phyloP scores from a whole-genome alignment of 1,140 invertebrate species.

The Hyposmocoma kahamanoa region DNA sequence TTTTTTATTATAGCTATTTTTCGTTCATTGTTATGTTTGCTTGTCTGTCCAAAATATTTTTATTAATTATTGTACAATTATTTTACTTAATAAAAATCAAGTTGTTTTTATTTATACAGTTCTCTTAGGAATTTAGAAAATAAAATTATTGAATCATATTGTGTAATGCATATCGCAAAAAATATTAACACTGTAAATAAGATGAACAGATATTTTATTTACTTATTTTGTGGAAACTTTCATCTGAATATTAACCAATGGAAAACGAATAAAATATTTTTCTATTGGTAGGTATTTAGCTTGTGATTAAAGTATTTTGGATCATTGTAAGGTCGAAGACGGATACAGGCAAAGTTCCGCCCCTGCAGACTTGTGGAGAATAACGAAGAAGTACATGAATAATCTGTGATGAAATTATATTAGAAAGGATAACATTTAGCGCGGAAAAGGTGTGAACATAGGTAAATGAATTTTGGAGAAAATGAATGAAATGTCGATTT shows the following conservation, averaged over 20 bases:
- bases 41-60: constrained; percentile 45
- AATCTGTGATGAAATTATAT: constrained; percentile 67
- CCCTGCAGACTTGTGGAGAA: constrained; percentile 34
- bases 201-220: constrained; percentile 54
- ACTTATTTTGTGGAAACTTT: constrained; percentile 42
- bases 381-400: constrained; percentile 64
- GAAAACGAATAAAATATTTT: background rate
- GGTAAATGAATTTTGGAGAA: constrained; percentile 32
- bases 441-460: constrained; percentile 38
- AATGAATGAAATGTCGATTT: constrained; percentile 46
- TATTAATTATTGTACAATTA: constrained; percentile 52
- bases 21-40: constrained; percentile 70
- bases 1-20: constrained; percentile 29
- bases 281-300: background rate
- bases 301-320: constrained; percentile 30
- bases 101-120: constrained; percentile 58
- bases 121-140: constrained; percentile 51
- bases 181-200: constrained; percentile 58
- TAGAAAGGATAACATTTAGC: constrained; percentile 45
- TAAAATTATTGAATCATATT: constrained; percentile 47
- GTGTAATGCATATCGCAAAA: constrained; percentile 54
- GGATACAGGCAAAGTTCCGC: constrained; percentile 41
- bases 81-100: constrained; percentile 47
- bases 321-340: constrained; percentile 31
- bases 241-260: constrained; percentile 18